Percentiles rank a stretch among this genome's conserved stretches.
These are phyloP conservation scores for Carapus acus DNA, from an alignment of 2,797 vertebrate species.

Conservation along the genomic window DNA sequence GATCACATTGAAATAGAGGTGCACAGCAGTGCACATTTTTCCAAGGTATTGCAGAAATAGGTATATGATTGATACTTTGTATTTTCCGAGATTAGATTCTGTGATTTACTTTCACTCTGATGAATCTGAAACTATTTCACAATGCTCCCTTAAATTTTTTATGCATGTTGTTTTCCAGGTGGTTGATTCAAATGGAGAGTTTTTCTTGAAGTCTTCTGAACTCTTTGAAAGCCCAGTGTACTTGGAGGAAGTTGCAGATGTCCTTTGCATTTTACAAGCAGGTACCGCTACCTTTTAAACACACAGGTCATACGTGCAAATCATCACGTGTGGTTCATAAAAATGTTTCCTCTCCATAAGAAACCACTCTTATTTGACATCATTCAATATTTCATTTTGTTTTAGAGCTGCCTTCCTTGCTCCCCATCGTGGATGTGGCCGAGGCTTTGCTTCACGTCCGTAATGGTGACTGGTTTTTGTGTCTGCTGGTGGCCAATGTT, in stretches of 20 bases:
- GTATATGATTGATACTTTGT: background rate
- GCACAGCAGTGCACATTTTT: too few species aligned
- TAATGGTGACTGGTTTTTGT: slow-evolving; percentile 97
- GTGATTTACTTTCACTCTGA: too few species aligned
- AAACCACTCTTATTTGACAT: too few species aligned
- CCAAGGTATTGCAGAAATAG: background rate
- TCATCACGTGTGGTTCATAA: too few species aligned
- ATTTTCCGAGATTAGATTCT: background rate
- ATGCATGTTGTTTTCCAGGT: slow-evolving; percentile 71
- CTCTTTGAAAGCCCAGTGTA: slow-evolving; percentile 97
- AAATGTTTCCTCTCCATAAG: too few species aligned
- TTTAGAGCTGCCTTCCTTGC: slow-evolving; percentile 87
- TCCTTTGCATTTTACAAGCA: slow-evolving; percentile 98
- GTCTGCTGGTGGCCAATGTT: slow-evolving; percentile 94
- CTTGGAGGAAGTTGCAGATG: slow-evolving; percentile 95
- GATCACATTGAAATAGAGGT: too few species aligned
- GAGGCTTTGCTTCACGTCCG: slow-evolving; percentile 92
- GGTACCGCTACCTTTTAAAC: slow-evolving; percentile 65
- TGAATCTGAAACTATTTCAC: slow-evolving; percentile 1
- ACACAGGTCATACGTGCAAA: too few species aligned
- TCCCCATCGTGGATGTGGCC: slow-evolving; percentile 94
- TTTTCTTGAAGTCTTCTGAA: slow-evolving; percentile 94
- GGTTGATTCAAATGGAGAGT: slow-evolving; percentile 88
- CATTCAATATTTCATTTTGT: background rate
- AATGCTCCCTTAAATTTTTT: slow-evolving; percentile 8